Percentiles rank a stretch among this genome's conserved stretches.
These are phyloP conservation scores for Motacilla alba DNA, from an alignment of 2,113 vertebrate genomes.

Conservation along the genomic window DNA sequence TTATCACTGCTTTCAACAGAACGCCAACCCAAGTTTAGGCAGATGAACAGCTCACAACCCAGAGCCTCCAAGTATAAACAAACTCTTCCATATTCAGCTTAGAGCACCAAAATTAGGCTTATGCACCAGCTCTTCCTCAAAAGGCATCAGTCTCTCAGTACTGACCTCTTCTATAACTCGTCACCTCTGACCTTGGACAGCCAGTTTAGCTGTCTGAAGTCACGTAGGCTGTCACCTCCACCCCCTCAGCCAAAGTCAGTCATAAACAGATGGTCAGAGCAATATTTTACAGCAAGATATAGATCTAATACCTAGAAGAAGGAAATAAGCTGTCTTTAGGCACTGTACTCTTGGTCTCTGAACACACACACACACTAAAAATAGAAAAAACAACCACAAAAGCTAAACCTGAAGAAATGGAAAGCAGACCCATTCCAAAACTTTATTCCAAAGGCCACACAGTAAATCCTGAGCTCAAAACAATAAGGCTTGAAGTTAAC, in stretches of 20 bases:
- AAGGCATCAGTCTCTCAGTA: background rate
- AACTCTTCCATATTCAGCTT: background rate
- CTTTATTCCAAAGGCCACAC: background rate
- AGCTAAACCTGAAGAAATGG: background rate
- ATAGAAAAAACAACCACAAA: background rate
- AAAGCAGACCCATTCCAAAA: background rate
- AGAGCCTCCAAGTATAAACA: background rate
- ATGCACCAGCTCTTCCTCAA: background rate
- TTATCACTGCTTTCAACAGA: background rate
- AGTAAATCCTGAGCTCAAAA: background rate
- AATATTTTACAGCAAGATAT: background rate
- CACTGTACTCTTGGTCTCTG: background rate
- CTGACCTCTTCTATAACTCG: background rate
- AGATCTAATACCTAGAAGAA: background rate
- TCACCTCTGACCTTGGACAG: background rate
- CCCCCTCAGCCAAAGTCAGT: background rate
- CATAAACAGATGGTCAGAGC: background rate
- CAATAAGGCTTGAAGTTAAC: background rate
- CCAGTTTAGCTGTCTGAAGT: background rate
- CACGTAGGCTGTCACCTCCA: background rate
- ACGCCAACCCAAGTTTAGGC: background rate
- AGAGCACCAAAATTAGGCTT: background rate
- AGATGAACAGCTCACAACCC: background rate
- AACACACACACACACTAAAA: background rate
- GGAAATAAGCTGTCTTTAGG: background rate